Conservation (phyloP, 53 echinoderm and acorn worm genomes). For the Glandiceps talaboti region DNA sequence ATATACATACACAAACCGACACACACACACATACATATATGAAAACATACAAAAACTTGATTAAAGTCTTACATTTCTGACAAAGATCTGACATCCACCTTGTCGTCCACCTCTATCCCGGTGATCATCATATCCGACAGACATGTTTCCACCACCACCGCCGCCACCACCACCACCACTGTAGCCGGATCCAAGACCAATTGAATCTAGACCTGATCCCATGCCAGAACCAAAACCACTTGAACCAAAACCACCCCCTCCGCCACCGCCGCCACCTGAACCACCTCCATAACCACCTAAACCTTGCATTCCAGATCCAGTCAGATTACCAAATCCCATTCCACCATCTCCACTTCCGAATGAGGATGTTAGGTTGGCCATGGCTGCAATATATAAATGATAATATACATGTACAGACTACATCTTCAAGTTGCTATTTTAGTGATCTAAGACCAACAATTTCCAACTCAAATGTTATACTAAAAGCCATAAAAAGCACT, state of each 20-base stretch:
- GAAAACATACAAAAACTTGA: too few species aligned
- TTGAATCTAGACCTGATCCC: conserved; percentile 10
- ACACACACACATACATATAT: too few species aligned
- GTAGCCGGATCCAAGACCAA: conserved; percentile 23
- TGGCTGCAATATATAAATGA: too few species aligned
- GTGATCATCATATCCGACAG: neutral
- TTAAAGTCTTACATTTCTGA: conserved; percentile 96
- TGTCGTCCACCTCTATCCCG: conserved; percentile 4
- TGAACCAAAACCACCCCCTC: conserved; percentile 2
- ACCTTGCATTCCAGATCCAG: neutral
- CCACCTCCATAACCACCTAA: too few species aligned
- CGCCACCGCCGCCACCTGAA: neutral
- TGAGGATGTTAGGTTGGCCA: neutral
- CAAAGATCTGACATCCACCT: conserved; percentile 55
- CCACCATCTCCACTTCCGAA: neutral
- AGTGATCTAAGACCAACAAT: too few species aligned
- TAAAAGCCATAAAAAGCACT: too few species aligned
- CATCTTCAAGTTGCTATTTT: too few species aligned
- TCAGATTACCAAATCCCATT: neutral
- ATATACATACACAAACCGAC: too few species aligned
- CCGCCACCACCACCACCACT: conserved; percentile 24
- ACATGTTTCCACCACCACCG: conserved; percentile 6
- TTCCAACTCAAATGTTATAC: too few species aligned
- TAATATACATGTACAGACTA: too few species aligned
- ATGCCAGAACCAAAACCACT: conserved; percentile 26